These are phyloP conservation scores for Helicoverpa zea DNA, from an alignment of 1,140 invertebrate species.

Conservation along the genomic window DNA sequence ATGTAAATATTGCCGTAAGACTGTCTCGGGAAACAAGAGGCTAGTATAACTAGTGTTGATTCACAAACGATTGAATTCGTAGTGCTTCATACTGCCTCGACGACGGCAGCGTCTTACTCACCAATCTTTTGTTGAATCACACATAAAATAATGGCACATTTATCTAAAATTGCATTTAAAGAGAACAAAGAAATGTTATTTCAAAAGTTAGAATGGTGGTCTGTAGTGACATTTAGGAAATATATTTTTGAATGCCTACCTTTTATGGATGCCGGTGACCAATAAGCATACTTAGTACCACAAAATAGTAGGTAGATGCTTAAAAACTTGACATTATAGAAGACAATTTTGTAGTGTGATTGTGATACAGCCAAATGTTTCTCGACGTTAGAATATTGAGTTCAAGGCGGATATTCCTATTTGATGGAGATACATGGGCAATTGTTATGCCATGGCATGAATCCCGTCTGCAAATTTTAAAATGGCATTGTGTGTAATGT, in stretches of 20 bases:
- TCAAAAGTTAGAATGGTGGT: background rate
- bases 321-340: background rate
- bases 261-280: background rate
- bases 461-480: slow-evolving; percentile 74
- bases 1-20: slow-evolving; percentile 60
- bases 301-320: background rate
- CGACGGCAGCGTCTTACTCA: slow-evolving; percentile 16
- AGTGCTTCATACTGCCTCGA: slow-evolving; percentile 22
- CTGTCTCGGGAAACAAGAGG: slow-evolving; percentile 53
- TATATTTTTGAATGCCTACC: background rate
- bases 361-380: slow-evolving; percentile 2
- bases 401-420: slow-evolving; percentile 16
- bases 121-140: slow-evolving; percentile 19
- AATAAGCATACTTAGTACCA: background rate
- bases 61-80: slow-evolving; percentile 40
- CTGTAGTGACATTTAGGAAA: background rate
- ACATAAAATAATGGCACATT: background rate
- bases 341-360: background rate
- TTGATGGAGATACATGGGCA: slow-evolving; percentile 45
- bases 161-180: background rate
- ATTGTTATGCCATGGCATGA: slow-evolving; percentile 63
- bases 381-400: background rate
- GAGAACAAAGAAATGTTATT: background rate
- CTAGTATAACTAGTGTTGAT: slow-evolving; percentile 57
- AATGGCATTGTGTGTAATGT: slow-evolving; percentile 73